Evolutionary conservation across 2,888 invertebrate species (phyloP).

Genomic region (Caenorhabditis sp.): DNA sequence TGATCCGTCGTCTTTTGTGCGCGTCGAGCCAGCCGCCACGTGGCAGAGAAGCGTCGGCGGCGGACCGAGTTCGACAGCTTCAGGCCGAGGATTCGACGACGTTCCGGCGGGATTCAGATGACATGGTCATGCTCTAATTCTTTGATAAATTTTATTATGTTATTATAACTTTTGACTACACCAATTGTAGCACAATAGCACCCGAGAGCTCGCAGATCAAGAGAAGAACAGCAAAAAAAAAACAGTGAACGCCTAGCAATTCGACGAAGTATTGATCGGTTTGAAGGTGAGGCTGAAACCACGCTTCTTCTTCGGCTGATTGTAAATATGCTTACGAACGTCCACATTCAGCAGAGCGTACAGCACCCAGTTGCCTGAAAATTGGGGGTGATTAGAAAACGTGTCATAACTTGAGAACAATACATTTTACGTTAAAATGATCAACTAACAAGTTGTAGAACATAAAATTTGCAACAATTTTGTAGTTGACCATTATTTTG

Average conservation of each 20-base stretch:
- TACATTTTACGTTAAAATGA: too few species aligned
- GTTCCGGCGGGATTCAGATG: conserved; percentile 42
- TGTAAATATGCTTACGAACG: conserved; percentile 72
- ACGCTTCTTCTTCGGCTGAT: conserved; percentile 57
- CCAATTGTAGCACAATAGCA: too few species aligned
- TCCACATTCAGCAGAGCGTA: conserved; percentile 74
- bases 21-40: conserved; percentile 1
- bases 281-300: conserved; percentile 49
- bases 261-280: conserved; percentile 45
- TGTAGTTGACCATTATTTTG: too few species aligned
- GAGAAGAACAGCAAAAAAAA: too few species aligned
- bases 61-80: conserved; percentile 43
- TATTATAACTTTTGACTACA: too few species aligned
- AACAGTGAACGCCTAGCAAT: too few species aligned
- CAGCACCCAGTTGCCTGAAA: conserved; percentile 74
- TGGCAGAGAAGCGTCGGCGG: conserved; percentile 11
- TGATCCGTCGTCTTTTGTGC: conserved; percentile 33
- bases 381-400: too few species aligned
- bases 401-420: too few species aligned
- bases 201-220: too few species aligned
- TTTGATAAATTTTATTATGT: too few species aligned
- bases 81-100: conserved; percentile 40
- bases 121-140: conserved; percentile 51
- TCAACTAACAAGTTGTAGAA: too few species aligned
- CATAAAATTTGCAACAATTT: too few species aligned